Percentiles rank a stretch among this genome's conserved stretches.
Evolutionary conservation across 2,888 invertebrate genomes (phyloP).

Genomic region (Diarsia brunnea): DNA sequence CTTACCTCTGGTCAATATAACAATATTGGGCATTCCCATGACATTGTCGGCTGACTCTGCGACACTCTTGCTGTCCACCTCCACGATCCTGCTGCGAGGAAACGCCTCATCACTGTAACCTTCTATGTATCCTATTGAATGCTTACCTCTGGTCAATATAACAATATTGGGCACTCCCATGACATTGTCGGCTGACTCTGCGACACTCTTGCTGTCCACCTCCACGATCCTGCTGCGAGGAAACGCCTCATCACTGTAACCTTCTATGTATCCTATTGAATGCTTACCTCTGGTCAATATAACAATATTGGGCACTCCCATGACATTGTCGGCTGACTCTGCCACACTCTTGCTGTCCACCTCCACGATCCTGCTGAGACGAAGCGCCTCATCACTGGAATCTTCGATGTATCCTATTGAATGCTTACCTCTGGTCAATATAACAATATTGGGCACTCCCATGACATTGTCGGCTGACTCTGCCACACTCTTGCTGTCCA

Average conservation of each 20-base stretch:
- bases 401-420: constrained; percentile 66
- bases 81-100: too few relatives aligned
- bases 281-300: constrained; percentile 80
- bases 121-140: too few relatives aligned
- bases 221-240: too few relatives aligned
- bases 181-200: too few relatives aligned
- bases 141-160: constrained; percentile 30
- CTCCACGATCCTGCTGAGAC: constrained; percentile 80
- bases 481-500: constrained; percentile 67
- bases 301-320: constrained; percentile 81
- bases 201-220: too few relatives aligned
- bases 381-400: constrained; percentile 85
- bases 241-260: too few relatives aligned
- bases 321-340: constrained; percentile 73
- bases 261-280: too few relatives aligned
- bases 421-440: constrained; percentile 79
- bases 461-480: constrained; percentile 75
- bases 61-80: too few relatives aligned
- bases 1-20: constrained; percentile 51
- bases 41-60: too few relatives aligned
- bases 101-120: too few relatives aligned
- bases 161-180: constrained; percentile 81
- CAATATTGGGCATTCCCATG: constrained; percentile 80
- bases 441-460: constrained; percentile 82
- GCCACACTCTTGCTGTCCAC: constrained; percentile 68